phyloP scores from a whole-genome alignment of 2,888 invertebrate species.

The Athalia circularis region DNA sequence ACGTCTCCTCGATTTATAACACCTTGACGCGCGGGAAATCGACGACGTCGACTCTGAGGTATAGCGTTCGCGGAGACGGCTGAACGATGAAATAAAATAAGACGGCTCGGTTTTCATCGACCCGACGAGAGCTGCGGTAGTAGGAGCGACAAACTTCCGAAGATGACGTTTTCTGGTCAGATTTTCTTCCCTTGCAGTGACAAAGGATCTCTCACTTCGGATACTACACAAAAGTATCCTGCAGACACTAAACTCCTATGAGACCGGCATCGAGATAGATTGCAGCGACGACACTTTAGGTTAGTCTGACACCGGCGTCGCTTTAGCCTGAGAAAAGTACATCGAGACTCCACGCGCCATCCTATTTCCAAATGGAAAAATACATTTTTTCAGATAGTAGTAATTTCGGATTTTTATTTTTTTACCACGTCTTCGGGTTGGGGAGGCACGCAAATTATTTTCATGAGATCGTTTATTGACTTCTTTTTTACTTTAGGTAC shows the following conservation, averaged over 20 bases:
- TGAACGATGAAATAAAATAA: conserved; percentile 14
- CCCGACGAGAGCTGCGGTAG: not conserved
- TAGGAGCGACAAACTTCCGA: not conserved
- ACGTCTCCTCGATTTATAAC: conserved; percentile 36
- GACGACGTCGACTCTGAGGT: not conserved
- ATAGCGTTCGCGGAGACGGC: too few relatives aligned
- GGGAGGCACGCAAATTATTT: too few relatives aligned
- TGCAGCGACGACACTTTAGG: conserved; percentile 4
- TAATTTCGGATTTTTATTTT: too few relatives aligned
- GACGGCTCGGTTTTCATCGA: not conserved
- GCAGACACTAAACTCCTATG: not conserved
- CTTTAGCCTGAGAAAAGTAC: not conserved
- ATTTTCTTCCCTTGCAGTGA: conserved; percentile 27
- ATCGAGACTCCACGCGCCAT: not conserved
- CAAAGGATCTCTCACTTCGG: conserved; percentile 17
- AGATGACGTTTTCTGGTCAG: conserved; percentile 25
- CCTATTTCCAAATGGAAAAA: too few relatives aligned
- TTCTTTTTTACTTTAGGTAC: too few relatives aligned
- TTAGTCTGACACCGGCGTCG: not conserved
- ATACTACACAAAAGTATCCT: not conserved
- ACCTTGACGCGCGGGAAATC: conserved; percentile 15
- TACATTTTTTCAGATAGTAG: too few relatives aligned
- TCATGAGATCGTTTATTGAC: too few relatives aligned
- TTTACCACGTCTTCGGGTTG: too few relatives aligned
- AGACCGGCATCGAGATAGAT: conserved; percentile 19